phyloP scores from a whole-genome alignment of 2,113 vertebrate species.

The Recurvirostra avosetta region DNA sequence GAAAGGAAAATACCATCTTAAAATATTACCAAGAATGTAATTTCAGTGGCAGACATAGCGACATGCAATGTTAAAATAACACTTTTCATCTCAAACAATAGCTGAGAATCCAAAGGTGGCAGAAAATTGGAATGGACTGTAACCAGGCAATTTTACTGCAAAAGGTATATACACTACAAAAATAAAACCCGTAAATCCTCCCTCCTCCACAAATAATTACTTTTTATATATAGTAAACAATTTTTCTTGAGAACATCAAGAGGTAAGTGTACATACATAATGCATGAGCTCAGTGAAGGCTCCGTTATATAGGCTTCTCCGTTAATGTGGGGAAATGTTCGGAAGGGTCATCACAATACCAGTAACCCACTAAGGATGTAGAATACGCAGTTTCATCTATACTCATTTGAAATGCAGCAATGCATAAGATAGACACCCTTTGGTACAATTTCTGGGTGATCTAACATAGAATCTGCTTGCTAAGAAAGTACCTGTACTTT shows the following conservation, averaged over 20 bases:
- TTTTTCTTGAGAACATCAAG: not conserved
- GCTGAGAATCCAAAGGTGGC: not conserved
- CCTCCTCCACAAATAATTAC: not conserved
- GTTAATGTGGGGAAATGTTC: not conserved
- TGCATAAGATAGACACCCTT: not conserved
- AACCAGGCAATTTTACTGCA: not conserved
- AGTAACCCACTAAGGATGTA: not conserved
- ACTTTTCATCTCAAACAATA: not conserved
- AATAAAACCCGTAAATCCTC: not conserved
- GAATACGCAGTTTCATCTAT: not conserved
- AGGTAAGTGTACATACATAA: not conserved
- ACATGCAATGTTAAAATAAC: not conserved
- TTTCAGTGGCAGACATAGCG: not conserved
- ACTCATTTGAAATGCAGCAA: not conserved
- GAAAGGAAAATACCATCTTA: not conserved
- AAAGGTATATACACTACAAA: not conserved
- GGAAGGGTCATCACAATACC: not conserved
- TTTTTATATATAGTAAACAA: not conserved
- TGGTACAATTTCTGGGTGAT: not conserved
- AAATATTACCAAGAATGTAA: not conserved
- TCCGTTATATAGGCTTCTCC: not conserved
- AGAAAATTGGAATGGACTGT: not conserved
- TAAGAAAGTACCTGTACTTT: not conserved
- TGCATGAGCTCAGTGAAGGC: accelerated
- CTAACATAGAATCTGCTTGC: not conserved